Conservation (phyloP, 2,888 invertebrate species). For the Cyrtodaria siliqua region DNA sequence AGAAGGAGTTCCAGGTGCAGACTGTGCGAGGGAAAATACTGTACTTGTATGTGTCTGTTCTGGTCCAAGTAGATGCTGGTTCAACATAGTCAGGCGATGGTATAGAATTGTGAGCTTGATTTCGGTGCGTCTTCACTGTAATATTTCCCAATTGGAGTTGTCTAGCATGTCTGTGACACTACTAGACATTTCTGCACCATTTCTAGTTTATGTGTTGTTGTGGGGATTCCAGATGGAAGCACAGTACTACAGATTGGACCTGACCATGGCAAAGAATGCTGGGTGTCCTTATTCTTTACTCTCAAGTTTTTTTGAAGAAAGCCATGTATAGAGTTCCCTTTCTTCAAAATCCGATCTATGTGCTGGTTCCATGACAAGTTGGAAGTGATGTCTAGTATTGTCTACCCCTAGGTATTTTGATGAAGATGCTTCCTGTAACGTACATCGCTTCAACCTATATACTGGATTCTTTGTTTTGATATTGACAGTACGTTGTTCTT, state of each 20-base stretch:
- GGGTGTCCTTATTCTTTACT: background rate
- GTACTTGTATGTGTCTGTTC: no score
- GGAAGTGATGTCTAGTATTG: conserved; percentile 7
- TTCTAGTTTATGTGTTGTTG: background rate
- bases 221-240: background rate
- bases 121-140: background rate
- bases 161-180: conserved; percentile 16
- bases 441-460: conserved; percentile 6
- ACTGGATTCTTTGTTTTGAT: background rate
- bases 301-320: conserved; percentile 5
- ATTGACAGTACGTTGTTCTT: conserved; percentile 7
- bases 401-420: conserved; percentile 10
- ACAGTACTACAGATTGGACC: conserved; percentile 5
- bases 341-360: no score
- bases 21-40: no score
- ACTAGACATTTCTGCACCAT: background rate
- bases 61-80: no score
- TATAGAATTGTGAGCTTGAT: background rate
- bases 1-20: no score
- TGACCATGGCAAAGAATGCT: background rate
- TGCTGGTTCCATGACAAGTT: no score
- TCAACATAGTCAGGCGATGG: no score
- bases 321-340: conserved; percentile 1
- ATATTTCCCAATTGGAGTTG: conserved; percentile 1
- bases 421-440: background rate